phyloP scores from a whole-genome alignment of 2,797 vertebrate genomes.

The Pseudochirops corinnae region DNA sequence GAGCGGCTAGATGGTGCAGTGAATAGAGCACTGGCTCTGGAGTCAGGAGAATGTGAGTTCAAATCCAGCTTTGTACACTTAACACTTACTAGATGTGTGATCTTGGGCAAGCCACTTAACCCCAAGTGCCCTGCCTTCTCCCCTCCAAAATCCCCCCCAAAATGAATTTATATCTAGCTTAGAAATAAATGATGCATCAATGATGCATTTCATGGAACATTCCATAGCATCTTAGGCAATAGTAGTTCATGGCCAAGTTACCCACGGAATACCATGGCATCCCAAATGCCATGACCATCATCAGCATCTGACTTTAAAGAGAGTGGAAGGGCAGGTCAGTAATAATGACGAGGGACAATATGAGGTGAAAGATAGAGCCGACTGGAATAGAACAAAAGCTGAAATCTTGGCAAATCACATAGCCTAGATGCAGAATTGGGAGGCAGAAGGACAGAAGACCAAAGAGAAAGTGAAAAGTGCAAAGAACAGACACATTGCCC shows the following conservation, averaged over 20 bases:
- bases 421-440: constrained; percentile 54
- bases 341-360: neutral
- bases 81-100: too few relatives aligned
- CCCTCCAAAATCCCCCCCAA: too few relatives aligned
- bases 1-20: too few relatives aligned
- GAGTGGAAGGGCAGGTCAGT: neutral
- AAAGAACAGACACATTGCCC: constrained; percentile 38
- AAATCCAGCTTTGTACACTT: too few relatives aligned
- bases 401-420: constrained; percentile 4
- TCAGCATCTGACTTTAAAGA: neutral
- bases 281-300: neutral
- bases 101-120: too few relatives aligned
- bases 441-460: constrained; percentile 34
- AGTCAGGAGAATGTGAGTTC: too few relatives aligned
- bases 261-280: neutral
- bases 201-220: neutral
- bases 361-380: neutral
- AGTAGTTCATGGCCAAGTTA: neutral
- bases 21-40: too few relatives aligned
- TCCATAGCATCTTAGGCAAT: neutral
- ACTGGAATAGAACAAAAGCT: constrained; percentile 15
- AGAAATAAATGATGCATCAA: neutral
- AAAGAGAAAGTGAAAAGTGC: constrained; percentile 20
- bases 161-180: neutral
- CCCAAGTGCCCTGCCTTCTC: too few relatives aligned